Percentiles rank a stretch among this genome's conserved stretches.
These are phyloP conservation scores for Caprella mutica DNA, from an alignment of 2,888 invertebrate genomes.

Conservation along the genomic window DNA sequence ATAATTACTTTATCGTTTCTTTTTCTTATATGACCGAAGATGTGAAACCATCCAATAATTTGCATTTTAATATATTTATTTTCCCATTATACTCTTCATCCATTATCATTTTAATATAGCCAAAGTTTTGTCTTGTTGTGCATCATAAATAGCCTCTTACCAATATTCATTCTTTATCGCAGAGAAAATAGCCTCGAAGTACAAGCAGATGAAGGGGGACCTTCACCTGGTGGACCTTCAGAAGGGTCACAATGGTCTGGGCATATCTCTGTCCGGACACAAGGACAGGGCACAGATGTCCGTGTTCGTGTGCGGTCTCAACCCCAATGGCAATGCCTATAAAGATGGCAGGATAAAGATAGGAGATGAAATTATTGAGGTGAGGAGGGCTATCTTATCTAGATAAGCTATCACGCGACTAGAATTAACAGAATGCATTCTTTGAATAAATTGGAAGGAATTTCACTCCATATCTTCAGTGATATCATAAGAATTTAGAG, in stretches of 20 bases:
- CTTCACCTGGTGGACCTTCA: conserved; percentile 64
- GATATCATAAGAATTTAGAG: too few species aligned
- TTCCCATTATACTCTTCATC: not conserved
- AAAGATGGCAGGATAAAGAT: conserved; percentile 64
- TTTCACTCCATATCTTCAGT: too few species aligned
- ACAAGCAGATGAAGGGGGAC: conserved; percentile 58
- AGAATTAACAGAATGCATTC: too few species aligned
- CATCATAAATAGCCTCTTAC: too few species aligned
- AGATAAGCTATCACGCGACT: too few species aligned
- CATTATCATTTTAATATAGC: too few species aligned
- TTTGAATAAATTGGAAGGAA: too few species aligned
- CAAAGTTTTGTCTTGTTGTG: too few species aligned
- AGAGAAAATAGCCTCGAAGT: conserved; percentile 86
- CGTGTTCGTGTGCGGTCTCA: conserved; percentile 89
- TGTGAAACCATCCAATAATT: too few species aligned
- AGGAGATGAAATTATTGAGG: conserved; percentile 92
- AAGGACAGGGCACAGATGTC: conserved; percentile 88
- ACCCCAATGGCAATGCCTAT: conserved; percentile 71
- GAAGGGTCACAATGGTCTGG: conserved; percentile 63
- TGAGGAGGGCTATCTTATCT: conserved; percentile 41
- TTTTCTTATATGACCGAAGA: too few species aligned
- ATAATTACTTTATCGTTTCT: too few species aligned
- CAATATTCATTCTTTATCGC: not conserved
- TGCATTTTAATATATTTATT: not conserved
- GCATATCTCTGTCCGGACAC: conserved; percentile 64